Conservation (phyloP, 2,113 vertebrate genomes). For the Xenopus laevis region DNA sequence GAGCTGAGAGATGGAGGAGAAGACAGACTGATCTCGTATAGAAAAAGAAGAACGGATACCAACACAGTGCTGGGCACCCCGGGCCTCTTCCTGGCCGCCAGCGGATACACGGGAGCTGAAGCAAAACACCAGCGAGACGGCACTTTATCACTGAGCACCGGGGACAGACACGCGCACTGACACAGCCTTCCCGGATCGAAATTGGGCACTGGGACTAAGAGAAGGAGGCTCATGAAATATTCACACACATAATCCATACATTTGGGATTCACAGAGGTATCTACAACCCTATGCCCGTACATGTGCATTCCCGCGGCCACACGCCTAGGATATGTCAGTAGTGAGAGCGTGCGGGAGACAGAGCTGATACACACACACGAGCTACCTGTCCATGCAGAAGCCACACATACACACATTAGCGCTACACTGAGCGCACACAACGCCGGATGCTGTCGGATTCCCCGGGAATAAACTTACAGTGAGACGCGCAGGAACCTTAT, state of each 20-base stretch:
- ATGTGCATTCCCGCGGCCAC: too few species aligned
- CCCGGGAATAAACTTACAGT: conserved; percentile 32
- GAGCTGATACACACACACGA: too few species aligned
- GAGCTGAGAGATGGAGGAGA: conserved; percentile 37
- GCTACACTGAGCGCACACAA: not conserved
- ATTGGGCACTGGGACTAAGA: not conserved
- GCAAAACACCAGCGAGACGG: not conserved
- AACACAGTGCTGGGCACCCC: conserved; percentile 3
- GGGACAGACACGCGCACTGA: not conserved
- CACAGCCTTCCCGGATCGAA: not conserved
- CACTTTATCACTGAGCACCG: not conserved
- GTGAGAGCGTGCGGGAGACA: too few species aligned
- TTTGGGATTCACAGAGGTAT: not conserved
- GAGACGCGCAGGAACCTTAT: conserved; percentile 10
- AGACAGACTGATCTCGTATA: conserved; percentile 32
- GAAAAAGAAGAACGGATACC: conserved; percentile 5
- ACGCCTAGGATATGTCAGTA: too few species aligned
- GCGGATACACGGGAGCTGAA: not conserved
- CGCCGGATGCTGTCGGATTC: conserved; percentile 3
- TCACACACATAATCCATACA: not conserved
- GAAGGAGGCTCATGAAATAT: not conserved
- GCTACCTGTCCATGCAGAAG: not conserved
- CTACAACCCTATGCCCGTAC: too few species aligned
- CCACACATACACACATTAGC: not conserved
- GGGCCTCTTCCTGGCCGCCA: conserved; percentile 15